These are phyloP conservation scores for Galaxias olidus DNA, from an alignment of 2,797 vertebrate genomes.

Conservation along the genomic window DNA sequence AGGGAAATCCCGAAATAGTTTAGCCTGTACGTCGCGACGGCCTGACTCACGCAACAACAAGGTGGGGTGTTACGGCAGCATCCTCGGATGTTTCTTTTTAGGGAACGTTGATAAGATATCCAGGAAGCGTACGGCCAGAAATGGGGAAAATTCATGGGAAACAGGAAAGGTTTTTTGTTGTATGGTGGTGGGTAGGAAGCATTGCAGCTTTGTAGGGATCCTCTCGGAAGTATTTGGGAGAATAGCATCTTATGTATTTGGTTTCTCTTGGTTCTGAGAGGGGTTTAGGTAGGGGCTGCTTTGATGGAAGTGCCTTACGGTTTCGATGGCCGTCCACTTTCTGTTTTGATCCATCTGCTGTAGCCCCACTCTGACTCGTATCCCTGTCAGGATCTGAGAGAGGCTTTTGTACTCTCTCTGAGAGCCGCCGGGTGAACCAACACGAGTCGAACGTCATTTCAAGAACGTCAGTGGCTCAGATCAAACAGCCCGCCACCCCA, in stretches of 20 bases:
- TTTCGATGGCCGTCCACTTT: slow-evolving; percentile 33
- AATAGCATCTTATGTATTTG: slow-evolving; percentile 49
- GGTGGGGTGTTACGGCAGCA: slow-evolving; percentile 26
- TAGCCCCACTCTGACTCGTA: background rate
- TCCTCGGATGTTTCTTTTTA: slow-evolving; percentile 9
- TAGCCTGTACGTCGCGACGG: slow-evolving; percentile 30
- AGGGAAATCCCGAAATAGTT: slow-evolving; percentile 62
- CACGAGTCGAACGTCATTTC: background rate
- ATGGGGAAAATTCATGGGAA: background rate
- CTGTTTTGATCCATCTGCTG: background rate
- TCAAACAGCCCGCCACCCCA: background rate
- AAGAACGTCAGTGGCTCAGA: background rate
- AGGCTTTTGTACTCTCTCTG: background rate
- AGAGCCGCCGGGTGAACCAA: background rate
- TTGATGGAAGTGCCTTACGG: slow-evolving; percentile 40
- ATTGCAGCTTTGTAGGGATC: slow-evolving; percentile 21
- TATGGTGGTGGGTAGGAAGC: slow-evolving; percentile 18
- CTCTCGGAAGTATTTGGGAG: slow-evolving; percentile 28
- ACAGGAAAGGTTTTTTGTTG: background rate
- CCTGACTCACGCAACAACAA: slow-evolving; percentile 34
- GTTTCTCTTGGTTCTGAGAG: slow-evolving; percentile 22
- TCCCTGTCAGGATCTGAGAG: background rate
- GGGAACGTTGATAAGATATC: slow-evolving; percentile 18
- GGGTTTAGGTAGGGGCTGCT: slow-evolving; percentile 43
- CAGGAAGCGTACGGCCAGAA: slow-evolving; percentile 6